Conservation (phyloP, 2,113 vertebrate genomes). For the Daphoenositta chrysoptera region DNA sequence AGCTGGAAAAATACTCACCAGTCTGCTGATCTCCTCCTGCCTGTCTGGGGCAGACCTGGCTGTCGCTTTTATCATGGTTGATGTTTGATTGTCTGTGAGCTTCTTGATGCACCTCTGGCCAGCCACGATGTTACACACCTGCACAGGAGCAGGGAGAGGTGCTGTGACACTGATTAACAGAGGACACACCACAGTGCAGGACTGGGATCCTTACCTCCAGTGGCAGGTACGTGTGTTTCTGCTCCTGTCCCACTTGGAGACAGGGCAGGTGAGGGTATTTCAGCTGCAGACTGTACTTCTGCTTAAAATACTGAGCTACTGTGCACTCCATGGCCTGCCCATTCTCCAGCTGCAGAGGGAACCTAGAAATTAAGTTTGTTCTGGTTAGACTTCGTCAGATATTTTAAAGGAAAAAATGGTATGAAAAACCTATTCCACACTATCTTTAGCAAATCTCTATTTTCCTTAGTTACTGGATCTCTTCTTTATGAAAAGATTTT, state of each 20-base stretch:
- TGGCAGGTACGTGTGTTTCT: conserved; percentile 97
- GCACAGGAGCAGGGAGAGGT: not conserved
- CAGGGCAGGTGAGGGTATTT: conserved; percentile 98
- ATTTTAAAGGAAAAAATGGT: not conserved
- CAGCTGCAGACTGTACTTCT: conserved; percentile 96
- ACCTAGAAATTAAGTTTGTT: conserved; percentile 74
- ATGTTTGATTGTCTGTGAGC: conserved; percentile 97
- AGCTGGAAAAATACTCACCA: conserved; percentile 76
- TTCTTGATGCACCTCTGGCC: conserved; percentile 99
- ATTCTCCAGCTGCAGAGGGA: conserved; percentile 97
- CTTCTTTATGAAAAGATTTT: not conserved
- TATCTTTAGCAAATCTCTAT: not conserved
- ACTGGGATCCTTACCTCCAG: conserved; percentile 81
- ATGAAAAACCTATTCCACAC: not conserved
- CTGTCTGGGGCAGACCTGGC: conserved; percentile 95
- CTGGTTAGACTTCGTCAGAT: not conserved
- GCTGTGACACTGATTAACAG: fast-evolving
- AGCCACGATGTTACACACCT: conserved; percentile 99
- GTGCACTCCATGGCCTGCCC: conserved; percentile 99
- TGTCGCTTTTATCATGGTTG: conserved; percentile 99
- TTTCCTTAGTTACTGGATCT: not conserved
- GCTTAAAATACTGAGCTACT: conserved; percentile 98
- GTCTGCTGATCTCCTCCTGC: conserved; percentile 97
- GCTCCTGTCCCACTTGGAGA: conserved; percentile 97
- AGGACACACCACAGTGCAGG: fast-evolving